Base-by-base conservation (phyloP, 2,113 vertebrate species). In the Oophaga pumilio region DNA sequence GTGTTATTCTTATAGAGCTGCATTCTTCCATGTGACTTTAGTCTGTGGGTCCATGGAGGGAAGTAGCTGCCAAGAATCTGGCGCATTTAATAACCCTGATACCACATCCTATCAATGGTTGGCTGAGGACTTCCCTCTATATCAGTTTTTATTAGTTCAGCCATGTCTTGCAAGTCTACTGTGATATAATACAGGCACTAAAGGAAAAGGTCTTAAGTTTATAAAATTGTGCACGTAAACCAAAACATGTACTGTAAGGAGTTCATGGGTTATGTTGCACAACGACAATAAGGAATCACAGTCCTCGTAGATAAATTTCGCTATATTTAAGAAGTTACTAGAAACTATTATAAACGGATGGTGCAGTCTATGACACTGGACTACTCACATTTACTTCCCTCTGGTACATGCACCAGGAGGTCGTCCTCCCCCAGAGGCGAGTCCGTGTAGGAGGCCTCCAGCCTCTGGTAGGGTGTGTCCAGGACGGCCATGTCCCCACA, bases 391-490 rank as follows among this genome's bases (percentile, higher is more conserved):
- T 99, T 99, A 89, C 95, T 93, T 85, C 98, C 98, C 91, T 99
- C 98, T 3, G 97, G 95, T 10, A 98, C 96, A 18, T 99, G 97
- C 89, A 98, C 97, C 89, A 98, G 91, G 78, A 97, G 92, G 89
- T 98, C 97, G 80, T 97, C 97, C 86, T 97, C 98, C 53, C 97
- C 98, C 0, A 97, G 96, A 2, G 97, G 97, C 12, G 97, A 98
- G 91, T 99, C 98, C 0, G 94, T 98, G 91, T 98, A 98, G 56
- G 97, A 98, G 79, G 96, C 95, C 94, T 98, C 97, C 90, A 98
- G 94, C 85, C 97, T 96, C 93, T 98, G 97, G 93, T 98, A 99
- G 91, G 98, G 97, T 1, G 97, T 98, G 90, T 98, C 97, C 91
- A 98, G 97, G 89, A 97, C 96, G 12, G 96, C 96, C 98, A 98